Percentiles rank a stretch among this genome's conserved stretches.
phyloP scores from a whole-genome alignment of 1,140 invertebrate genomes.

The Popillia japonica region DNA sequence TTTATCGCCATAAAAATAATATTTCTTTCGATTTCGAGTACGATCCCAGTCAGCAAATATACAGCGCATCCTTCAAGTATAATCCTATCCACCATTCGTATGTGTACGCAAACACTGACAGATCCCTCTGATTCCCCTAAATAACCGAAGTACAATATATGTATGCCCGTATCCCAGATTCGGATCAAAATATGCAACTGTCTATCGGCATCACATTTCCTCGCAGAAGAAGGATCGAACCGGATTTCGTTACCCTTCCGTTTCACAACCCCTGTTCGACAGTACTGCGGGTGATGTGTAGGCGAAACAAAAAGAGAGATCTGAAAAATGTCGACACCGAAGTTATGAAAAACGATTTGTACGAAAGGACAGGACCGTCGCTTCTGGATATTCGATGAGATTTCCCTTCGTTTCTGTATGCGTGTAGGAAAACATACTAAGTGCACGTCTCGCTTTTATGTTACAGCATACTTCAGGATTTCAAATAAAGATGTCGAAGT shows the following conservation, averaged over 20 bases:
- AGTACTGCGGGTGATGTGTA: neutral
- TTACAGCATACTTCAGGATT: neutral
- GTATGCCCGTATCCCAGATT: neutral
- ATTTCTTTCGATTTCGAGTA: neutral
- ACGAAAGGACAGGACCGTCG: neutral
- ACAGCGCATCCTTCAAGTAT: neutral
- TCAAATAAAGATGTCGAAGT: neutral
- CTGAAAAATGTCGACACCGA: slow-evolving; percentile 4
- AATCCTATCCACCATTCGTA: neutral
- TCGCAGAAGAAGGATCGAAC: neutral
- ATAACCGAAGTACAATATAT: neutral
- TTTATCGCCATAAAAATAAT: neutral
- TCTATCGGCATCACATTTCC: slow-evolving; percentile 4
- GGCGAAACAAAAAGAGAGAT: slow-evolving; percentile 18
- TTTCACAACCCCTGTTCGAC: neutral
- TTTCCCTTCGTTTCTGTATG: neutral
- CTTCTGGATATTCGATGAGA: neutral
- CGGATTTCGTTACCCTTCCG: neutral
- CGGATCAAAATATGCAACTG: slow-evolving; percentile 12
- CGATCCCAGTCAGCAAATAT: neutral
- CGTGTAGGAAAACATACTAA: neutral
- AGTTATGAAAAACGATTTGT: slow-evolving; percentile 14
- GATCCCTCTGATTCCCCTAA: neutral
- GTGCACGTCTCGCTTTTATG: neutral
- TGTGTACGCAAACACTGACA: neutral